Conservation (phyloP, 1,140 invertebrate species). For the Eciton burchellii region DNA sequence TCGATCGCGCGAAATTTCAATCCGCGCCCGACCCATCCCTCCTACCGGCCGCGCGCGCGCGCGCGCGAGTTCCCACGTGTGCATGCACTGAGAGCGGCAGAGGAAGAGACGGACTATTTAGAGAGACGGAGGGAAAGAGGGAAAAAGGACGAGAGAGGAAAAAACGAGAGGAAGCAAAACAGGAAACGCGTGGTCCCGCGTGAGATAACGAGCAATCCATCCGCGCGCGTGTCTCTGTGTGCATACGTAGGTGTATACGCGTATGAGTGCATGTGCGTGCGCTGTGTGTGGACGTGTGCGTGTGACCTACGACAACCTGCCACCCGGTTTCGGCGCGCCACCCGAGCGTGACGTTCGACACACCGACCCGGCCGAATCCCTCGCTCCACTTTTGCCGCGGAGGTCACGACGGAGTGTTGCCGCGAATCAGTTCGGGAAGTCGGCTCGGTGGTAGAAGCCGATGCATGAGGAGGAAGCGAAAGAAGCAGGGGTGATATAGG, state of each 20-base stretch:
- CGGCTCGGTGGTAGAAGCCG: constrained; percentile 29
- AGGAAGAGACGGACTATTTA: background rate
- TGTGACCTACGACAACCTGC: constrained; percentile 70
- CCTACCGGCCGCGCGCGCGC: constrained; percentile 50
- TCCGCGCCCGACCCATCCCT: background rate
- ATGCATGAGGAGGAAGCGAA: constrained; percentile 2
- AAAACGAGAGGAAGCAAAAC: constrained; percentile 23
- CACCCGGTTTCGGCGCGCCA: constrained; percentile 42
- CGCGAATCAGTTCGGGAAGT: constrained; percentile 42
- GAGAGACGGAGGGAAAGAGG: background rate
- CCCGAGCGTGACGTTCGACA: constrained; percentile 31
- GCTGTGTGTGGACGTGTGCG: constrained; percentile 8
- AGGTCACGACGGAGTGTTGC: constrained; percentile 52
- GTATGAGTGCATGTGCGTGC: background rate
- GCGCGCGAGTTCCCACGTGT: constrained; percentile 53
- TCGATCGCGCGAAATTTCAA: constrained; percentile 49
- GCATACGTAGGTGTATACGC: background rate
- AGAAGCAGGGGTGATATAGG: background rate
- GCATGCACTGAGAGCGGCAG: constrained; percentile 5
- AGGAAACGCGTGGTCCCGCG: constrained; percentile 29
- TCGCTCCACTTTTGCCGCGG: constrained; percentile 52
- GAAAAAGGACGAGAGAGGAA: background rate
- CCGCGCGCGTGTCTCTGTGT: background rate
- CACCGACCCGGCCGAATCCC: constrained; percentile 55
- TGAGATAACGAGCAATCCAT: background rate